A percentile compares a stretch with the other conserved stretches of the same genome.
These are phyloP conservation scores for Chrysolina haemoptera DNA, from an alignment of 2,888 invertebrate species.

Conservation along the genomic window DNA sequence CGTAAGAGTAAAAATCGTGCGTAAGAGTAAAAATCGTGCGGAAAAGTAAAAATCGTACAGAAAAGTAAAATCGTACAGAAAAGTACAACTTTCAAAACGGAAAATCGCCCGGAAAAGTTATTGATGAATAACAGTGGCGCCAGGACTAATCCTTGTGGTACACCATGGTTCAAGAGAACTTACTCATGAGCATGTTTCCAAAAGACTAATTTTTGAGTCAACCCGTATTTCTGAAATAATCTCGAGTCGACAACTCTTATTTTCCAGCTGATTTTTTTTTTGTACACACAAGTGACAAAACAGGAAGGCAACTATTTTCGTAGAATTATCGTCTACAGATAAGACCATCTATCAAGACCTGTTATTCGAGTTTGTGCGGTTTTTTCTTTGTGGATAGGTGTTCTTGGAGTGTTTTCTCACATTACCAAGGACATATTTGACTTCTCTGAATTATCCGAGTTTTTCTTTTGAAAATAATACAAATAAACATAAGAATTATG, in stretches of 20 bases:
- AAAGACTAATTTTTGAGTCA: too few relatives aligned
- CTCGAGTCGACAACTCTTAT: neutral
- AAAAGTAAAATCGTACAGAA: too few relatives aligned
- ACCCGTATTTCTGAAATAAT: neutral
- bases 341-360: conserved; percentile 9
- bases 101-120: too few relatives aligned
- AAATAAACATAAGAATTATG: neutral
- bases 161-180: too few relatives aligned
- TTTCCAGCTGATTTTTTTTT: neutral
- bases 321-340: conserved; percentile 3
- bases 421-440: neutral
- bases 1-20: too few relatives aligned
- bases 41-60: too few relatives aligned
- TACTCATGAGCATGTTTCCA: too few relatives aligned
- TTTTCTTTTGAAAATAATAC: neutral
- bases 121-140: too few relatives aligned
- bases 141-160: too few relatives aligned
- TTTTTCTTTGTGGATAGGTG: conserved; percentile 5
- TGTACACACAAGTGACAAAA: neutral
- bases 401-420: neutral
- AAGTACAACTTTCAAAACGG: too few relatives aligned
- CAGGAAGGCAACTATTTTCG: conserved; percentile 17
- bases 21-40: too few relatives aligned
- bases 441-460: neutral
- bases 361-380: conserved; percentile 11